A percentile compares a stretch with the other conserved stretches of the same genome.
These are phyloP conservation scores for Pseudopleuronectes americanus DNA, from an alignment of 2,797 vertebrate species.

Conservation along the genomic window DNA sequence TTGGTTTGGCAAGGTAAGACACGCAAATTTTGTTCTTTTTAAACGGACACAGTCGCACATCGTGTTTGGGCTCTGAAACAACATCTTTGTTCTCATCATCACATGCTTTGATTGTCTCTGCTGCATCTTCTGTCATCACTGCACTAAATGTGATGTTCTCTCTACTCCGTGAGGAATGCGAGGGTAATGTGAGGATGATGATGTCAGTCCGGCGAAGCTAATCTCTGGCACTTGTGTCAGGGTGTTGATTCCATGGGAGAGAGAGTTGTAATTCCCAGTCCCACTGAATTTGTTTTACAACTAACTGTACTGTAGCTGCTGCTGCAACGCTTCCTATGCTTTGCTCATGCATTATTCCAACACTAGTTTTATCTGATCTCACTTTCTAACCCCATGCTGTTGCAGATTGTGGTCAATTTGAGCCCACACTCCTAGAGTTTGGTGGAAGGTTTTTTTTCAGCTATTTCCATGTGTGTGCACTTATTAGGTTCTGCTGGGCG, in stretches of 20 bases:
- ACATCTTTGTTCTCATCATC: background rate
- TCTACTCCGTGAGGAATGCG: conserved; percentile 50
- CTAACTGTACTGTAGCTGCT: conserved; percentile 25
- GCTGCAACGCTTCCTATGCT: background rate
- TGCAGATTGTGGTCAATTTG: background rate
- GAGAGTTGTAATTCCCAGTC: conserved; percentile 42
- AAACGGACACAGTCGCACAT: background rate
- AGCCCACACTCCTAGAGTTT: background rate
- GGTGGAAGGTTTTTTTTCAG: background rate
- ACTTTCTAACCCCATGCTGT: background rate
- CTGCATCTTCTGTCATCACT: conserved; percentile 1
- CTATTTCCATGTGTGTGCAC: background rate
- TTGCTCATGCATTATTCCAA: background rate
- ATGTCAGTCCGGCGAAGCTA: conserved; percentile 49
- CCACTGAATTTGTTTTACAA: conserved; percentile 43
- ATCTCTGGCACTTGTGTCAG: conserved; percentile 47
- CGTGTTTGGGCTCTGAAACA: background rate
- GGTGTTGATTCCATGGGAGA: conserved; percentile 39
- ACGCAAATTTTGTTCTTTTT: background rate
- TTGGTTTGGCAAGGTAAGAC: conserved; percentile 96
- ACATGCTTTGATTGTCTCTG: background rate
- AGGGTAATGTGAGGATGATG: conserved; percentile 58
- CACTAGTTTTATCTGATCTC: background rate
- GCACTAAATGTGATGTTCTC: conserved; percentile 13
- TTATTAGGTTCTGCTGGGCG: conserved; percentile 92